Percentiles rank a stretch among this genome's conserved stretches.
Evolutionary conservation across 2,113 vertebrate species (phyloP).

Genomic region (Heterochromis multidens): DNA sequence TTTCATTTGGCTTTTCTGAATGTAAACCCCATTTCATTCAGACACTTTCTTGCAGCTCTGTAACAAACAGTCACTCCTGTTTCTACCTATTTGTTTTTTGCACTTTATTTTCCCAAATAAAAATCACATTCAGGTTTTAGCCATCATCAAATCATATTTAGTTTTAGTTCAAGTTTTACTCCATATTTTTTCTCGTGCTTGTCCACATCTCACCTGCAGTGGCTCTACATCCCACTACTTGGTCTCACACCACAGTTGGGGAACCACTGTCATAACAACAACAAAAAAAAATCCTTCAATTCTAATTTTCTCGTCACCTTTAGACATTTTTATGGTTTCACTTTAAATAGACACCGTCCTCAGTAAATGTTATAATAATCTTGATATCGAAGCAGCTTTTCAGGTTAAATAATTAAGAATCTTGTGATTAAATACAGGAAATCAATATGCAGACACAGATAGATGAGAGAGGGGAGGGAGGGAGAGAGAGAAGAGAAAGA

Average conservation of each 20-base stretch:
- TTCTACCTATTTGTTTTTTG: background rate
- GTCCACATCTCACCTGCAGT: background rate
- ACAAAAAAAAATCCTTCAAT: background rate
- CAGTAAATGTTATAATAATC: background rate
- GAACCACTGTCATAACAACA: background rate
- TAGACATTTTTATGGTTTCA: background rate
- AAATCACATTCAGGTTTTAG: too few species aligned
- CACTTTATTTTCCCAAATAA: background rate
- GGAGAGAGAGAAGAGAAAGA: background rate
- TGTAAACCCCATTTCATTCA: too few species aligned
- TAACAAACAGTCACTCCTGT: background rate
- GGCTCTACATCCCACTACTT: background rate
- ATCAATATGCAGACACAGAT: slow-evolving; percentile 20
- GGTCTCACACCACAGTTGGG: background rate
- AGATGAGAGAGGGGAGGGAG: background rate
- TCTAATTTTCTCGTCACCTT: background rate
- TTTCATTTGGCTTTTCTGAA: too few species aligned
- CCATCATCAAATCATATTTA: too few species aligned
- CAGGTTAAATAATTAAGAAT: background rate
- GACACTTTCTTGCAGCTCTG: too few species aligned
- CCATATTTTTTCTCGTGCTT: background rate
- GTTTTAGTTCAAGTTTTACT: background rate
- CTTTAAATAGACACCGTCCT: background rate
- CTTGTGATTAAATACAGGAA: slow-evolving; percentile 7
- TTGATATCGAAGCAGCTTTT: background rate